phyloP scores from a whole-genome alignment of 2,888 invertebrate species.

The Drosophila pseudotakahashii region DNA sequence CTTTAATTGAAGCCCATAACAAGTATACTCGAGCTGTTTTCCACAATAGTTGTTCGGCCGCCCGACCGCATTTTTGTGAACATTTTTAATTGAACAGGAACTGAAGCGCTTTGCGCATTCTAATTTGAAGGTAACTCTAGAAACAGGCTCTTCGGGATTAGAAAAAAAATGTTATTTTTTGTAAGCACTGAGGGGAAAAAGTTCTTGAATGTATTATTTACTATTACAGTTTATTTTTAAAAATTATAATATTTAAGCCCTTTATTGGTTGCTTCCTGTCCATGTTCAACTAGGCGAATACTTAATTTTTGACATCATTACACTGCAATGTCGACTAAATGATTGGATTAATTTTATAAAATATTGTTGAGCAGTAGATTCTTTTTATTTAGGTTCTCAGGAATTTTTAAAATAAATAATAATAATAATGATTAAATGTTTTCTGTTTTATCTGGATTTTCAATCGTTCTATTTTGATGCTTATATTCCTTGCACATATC shows the following conservation, averaged over 20 bases:
- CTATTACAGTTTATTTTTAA: neutral
- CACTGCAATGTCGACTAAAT: no score
- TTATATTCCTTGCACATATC: neutral
- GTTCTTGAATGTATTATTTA: neutral
- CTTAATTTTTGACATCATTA: neutral
- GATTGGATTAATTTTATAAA: no score
- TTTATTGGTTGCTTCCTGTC: no score
- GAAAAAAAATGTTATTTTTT: no score
- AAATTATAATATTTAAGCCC: neutral
- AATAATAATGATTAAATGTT: no score
- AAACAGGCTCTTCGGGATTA: neutral
- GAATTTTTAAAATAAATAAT: no score
- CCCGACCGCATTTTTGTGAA: constrained; percentile 19
- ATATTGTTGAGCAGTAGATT: no score
- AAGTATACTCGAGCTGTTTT: constrained; percentile 11
- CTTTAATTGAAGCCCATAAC: constrained; percentile 28
- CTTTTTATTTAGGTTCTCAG: no score
- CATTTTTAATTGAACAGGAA: constrained; percentile 56
- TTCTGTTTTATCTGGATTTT: no score
- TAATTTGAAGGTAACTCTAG: constrained; percentile 16
- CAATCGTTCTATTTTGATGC: no score
- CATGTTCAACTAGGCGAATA: neutral
- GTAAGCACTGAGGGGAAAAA: neutral
- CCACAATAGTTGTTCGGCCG: neutral
- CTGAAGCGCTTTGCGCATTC: constrained; percentile 9